phyloP scores from a whole-genome alignment of 2,113 vertebrate species.

The Corynorhinus townsendii region DNA sequence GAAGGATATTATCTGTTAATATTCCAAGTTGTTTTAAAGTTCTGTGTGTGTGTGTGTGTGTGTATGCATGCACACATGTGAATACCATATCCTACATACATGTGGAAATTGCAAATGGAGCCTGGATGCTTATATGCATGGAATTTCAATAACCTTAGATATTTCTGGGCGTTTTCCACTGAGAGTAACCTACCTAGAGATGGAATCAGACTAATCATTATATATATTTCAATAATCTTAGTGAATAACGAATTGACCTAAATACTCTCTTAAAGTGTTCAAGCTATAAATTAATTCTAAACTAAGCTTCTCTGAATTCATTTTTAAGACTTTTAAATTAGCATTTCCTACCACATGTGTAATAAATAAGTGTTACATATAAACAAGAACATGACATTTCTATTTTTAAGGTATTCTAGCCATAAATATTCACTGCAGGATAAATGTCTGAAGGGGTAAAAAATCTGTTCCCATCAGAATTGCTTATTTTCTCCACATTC shows the following conservation, averaged over 20 bases:
- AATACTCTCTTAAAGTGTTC: constrained; percentile 39
- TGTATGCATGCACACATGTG: not conserved
- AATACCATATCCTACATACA: not conserved
- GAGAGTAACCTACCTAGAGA: not conserved
- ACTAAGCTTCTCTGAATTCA: constrained; percentile 28
- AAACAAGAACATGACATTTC: constrained; percentile 51
- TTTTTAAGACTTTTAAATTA: constrained; percentile 51
- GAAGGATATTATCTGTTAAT: not conserved
- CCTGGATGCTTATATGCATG: not conserved
- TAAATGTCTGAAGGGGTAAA: not conserved
- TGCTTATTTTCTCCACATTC: not conserved
- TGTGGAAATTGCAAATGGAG: not conserved
- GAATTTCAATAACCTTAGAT: constrained; percentile 11
- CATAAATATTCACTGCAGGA: constrained; percentile 44
- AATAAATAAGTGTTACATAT: constrained; percentile 23
- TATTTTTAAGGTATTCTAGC: constrained; percentile 50
- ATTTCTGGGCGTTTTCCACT: not conserved
- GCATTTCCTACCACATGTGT: constrained; percentile 33
- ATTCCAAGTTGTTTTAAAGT: not conserved
- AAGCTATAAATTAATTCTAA: constrained; percentile 40
- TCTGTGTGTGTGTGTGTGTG: not conserved
- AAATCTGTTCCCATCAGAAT: not conserved
- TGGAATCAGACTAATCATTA: constrained; percentile 22
- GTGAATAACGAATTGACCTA: constrained; percentile 40
- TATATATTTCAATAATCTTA: not conserved